Conservation (phyloP, 2,797 vertebrate genomes). For the Galaxias olidus region DNA sequence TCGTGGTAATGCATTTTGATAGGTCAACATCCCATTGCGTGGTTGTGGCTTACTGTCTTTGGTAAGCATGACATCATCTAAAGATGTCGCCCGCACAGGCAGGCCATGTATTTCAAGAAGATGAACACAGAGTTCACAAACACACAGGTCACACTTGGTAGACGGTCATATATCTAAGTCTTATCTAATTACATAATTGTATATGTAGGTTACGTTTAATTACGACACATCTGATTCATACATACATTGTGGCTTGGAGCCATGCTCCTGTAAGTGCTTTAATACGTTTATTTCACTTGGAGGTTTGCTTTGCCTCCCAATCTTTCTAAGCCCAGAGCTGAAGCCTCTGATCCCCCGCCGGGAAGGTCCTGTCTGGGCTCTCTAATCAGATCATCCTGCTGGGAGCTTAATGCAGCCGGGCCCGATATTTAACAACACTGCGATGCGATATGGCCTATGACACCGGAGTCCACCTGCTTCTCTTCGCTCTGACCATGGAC, state of each 20-base stretch:
- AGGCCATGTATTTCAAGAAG: conserved; percentile 5
- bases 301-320: not conserved
- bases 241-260: conserved; percentile 8
- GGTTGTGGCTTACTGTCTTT: conserved; percentile 10
- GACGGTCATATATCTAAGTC: not conserved
- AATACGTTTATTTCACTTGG: not conserved
- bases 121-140: too few relatives aligned
- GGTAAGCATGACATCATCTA: conserved; percentile 31
- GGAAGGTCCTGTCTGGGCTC: conserved; percentile 46
- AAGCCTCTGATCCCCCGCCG: conserved; percentile 52
- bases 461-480: conserved; percentile 41
- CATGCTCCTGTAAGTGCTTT: not conserved
- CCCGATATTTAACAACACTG: conserved; percentile 34
- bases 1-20: conserved; percentile 9
- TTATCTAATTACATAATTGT: conserved; percentile 40
- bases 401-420: conserved; percentile 39
- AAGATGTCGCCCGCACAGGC: conserved; percentile 27
- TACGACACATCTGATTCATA: not conserved
- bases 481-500: conserved; percentile 13
- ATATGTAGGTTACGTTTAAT: conserved; percentile 31
- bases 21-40: conserved; percentile 14
- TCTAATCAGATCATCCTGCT: conserved; percentile 62
- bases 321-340: conserved; percentile 34
- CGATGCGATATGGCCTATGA: conserved; percentile 34
- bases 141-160: conserved; percentile 24